Percentiles rank a stretch among this genome's conserved stretches.
phyloP scores from a whole-genome alignment of 2,888 invertebrate species.

The Meta bourneti region DNA sequence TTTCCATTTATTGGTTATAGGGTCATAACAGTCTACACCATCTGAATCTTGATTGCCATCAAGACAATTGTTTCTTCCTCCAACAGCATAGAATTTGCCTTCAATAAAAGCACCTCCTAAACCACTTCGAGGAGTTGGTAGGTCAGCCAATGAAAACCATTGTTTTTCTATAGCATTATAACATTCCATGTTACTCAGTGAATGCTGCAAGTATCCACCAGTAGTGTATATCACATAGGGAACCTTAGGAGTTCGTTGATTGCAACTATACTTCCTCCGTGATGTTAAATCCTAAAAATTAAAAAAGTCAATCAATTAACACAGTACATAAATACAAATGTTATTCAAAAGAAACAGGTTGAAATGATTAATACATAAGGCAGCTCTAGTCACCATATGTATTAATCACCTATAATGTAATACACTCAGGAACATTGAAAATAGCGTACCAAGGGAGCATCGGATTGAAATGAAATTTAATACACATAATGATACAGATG shows the following conservation, averaged over 20 bases:
- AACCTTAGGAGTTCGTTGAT: conserved; percentile 92
- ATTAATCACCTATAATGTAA: no score
- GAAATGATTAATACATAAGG: no score
- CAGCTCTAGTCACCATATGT: no score
- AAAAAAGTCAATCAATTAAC: background rate
- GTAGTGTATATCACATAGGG: conserved; percentile 94
- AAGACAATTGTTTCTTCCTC: conserved; percentile 94
- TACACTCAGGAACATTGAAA: no score
- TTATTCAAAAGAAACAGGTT: no score
- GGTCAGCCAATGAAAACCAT: conserved; percentile 90
- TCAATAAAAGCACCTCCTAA: conserved; percentile 87
- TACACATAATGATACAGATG: no score
- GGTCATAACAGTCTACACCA: conserved; percentile 91
- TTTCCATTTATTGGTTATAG: conserved; percentile 91
- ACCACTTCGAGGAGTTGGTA: conserved; percentile 94
- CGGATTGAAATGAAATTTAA: no score
- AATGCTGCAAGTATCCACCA: conserved; percentile 93
- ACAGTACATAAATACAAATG: background rate
- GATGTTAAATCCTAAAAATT: conserved; percentile 88
- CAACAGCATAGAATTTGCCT: conserved; percentile 93
- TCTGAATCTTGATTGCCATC: conserved; percentile 85
- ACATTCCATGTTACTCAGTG: conserved; percentile 92
- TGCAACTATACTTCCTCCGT: conserved; percentile 91
- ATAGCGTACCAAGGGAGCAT: no score
- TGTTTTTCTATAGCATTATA: conserved; percentile 92